Percentiles rank a stretch among this genome's conserved stretches.
Conservation (phyloP, 2,113 vertebrate species). For the Gambusia holbrooki region DNA sequence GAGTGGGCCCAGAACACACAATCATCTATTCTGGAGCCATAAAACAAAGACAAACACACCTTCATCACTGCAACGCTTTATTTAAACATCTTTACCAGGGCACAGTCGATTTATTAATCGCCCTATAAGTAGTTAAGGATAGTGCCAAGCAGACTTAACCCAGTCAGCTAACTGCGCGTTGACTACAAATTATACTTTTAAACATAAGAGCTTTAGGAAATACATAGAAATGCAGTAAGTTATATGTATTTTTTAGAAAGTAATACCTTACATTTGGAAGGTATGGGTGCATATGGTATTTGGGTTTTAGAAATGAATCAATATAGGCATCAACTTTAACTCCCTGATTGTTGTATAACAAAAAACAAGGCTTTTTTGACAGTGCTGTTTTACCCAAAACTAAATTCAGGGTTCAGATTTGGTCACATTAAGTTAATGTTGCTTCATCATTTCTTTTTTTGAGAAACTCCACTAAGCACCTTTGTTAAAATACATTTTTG, state of each 20-base stretch:
- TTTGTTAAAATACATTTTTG: not conserved
- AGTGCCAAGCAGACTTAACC: slow-evolving; percentile 1
- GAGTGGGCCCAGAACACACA: slow-evolving; percentile 53
- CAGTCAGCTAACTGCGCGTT: not conserved
- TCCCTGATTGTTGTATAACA: too few relatives aligned
- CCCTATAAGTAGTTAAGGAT: not conserved
- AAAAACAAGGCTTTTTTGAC: too few relatives aligned
- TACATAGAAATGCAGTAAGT: not conserved
- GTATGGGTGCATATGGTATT: too few relatives aligned
- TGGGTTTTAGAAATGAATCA: too few relatives aligned
- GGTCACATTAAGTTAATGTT: too few relatives aligned
- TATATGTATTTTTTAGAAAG: slow-evolving; percentile 5
- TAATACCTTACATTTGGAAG: too few relatives aligned
- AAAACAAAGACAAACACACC: slow-evolving; percentile 53
- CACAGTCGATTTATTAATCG: not conserved
- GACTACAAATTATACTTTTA: slow-evolving; percentile 15
- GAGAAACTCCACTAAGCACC: not conserved
- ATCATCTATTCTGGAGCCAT: slow-evolving; percentile 39
- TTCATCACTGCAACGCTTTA: slow-evolving; percentile 18
- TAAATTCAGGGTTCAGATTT: too few relatives aligned
- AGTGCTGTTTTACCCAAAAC: too few relatives aligned
- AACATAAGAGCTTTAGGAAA: slow-evolving; percentile 2
- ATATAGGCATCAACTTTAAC: too few relatives aligned
- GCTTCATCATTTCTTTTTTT: too few relatives aligned
- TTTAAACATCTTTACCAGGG: slow-evolving; percentile 20